These are phyloP conservation scores for Xestia c-nigrum DNA, from an alignment of 2,888 invertebrate species.

Conservation along the genomic window DNA sequence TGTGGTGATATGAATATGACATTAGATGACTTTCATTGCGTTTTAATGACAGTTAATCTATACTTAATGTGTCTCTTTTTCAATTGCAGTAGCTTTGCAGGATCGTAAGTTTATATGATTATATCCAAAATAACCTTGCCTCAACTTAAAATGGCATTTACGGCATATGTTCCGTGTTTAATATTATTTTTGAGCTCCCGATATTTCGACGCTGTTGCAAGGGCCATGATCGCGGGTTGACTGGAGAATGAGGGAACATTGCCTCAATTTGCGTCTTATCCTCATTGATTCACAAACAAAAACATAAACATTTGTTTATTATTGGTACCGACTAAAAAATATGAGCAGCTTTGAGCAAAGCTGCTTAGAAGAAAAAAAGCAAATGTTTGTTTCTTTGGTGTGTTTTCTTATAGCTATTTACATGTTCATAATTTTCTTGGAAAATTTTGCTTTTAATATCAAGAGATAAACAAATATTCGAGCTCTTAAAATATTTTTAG, in stretches of 20 bases:
- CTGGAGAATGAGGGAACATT: no score
- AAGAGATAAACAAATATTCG: conserved; percentile 19
- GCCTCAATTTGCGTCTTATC: background rate
- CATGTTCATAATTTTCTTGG: conserved; percentile 7
- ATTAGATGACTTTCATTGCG: conserved; percentile 49
- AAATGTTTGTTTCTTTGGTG: background rate
- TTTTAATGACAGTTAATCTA: conserved; percentile 21
- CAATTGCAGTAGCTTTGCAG: background rate
- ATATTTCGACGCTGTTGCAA: no score
- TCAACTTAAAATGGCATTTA: background rate
- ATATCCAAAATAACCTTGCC: background rate
- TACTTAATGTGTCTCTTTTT: background rate
- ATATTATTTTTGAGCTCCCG: no score
- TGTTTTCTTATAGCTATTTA: conserved; percentile 6
- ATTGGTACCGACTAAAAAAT: background rate
- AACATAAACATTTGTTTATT: background rate
- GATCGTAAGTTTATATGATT: conserved; percentile 6
- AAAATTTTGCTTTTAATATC: conserved; percentile 10
- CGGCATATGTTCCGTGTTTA: no score
- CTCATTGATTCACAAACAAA: background rate
- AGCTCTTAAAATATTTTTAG: conserved; percentile 9
- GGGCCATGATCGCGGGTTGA: no score
- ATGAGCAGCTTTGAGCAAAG: background rate
- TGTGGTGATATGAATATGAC: conserved; percentile 33
- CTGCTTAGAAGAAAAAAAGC: conserved; percentile 2